Percentiles rank a stretch among this genome's conserved stretches.
Evolutionary conservation across 2,113 vertebrate genomes (phyloP).

Genomic region (Alligator mississippiensis): DNA sequence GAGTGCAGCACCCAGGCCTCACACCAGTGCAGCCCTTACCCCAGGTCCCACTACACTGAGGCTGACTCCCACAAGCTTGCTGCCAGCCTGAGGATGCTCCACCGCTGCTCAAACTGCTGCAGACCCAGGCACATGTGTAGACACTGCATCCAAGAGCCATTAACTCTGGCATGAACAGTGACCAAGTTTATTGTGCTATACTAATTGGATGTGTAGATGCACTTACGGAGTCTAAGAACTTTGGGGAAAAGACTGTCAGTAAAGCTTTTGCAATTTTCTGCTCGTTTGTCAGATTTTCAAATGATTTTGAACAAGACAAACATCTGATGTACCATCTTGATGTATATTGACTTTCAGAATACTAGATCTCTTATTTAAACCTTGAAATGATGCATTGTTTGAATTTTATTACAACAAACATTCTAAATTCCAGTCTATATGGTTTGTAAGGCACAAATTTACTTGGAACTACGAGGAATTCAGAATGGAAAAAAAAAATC

Average conservation of each 20-base stretch:
- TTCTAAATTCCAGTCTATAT: background rate
- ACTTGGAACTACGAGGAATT: conserved; percentile 28
- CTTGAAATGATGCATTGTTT: background rate
- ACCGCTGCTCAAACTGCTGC: no score
- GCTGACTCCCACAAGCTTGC: no score
- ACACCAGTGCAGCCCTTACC: no score
- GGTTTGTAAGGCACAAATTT: conserved; percentile 28
- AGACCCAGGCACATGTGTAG: no score
- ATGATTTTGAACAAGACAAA: background rate
- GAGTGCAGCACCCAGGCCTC: no score
- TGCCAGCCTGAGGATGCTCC: no score
- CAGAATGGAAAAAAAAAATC: conserved; percentile 44
- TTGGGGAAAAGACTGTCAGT: background rate
- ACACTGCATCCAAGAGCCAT: no score
- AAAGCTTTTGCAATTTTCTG: background rate
- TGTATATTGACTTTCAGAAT: background rate
- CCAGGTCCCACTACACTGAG: no score
- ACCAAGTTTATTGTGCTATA: no score
- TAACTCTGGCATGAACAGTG: no score
- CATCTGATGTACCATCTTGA: background rate
- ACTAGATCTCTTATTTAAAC: background rate
- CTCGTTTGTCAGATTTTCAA: background rate
- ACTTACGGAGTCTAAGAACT: background rate
- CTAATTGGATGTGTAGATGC: no score
- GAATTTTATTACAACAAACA: background rate